phyloP scores from a whole-genome alignment of 2,113 vertebrate species.

The Hylia prasina region DNA sequence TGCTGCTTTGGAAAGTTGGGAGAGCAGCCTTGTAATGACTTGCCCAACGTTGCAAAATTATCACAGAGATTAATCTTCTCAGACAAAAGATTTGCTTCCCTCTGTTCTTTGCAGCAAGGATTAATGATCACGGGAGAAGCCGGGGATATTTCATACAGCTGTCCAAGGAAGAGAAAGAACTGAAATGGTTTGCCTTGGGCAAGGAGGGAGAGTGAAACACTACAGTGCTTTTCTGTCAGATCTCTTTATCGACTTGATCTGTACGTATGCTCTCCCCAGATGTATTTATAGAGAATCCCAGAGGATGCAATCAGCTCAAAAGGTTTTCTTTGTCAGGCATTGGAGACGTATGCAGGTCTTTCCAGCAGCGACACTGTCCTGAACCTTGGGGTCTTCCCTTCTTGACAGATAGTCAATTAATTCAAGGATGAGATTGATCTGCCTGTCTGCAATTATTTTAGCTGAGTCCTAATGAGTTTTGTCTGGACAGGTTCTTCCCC shows the following conservation, averaged over 20 bases:
- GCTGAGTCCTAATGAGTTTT: neutral
- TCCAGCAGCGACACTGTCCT: neutral
- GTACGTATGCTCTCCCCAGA: neutral
- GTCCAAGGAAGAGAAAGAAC: neutral
- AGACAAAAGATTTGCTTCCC: neutral
- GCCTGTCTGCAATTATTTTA: neutral
- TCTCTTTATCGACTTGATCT: slow-evolving; percentile 17
- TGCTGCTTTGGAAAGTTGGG: neutral
- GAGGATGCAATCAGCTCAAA: neutral
- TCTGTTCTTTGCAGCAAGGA: neutral
- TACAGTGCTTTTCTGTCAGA: slow-evolving; percentile 16
- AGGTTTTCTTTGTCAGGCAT: neutral
- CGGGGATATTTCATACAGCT: neutral
- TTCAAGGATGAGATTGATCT: neutral
- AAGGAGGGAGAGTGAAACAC: slow-evolving; percentile 22
- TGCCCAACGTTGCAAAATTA: neutral
- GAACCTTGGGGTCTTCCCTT: neutral
- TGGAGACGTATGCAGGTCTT: neutral
- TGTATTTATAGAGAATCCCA: slow-evolving; percentile 46
- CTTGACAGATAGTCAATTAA: neutral
- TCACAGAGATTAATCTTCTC: neutral
- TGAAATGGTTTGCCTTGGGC: slow-evolving; percentile 12
- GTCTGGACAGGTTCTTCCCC: neutral
- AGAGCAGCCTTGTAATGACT: neutral
- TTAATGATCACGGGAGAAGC: neutral